phyloP scores from a whole-genome alignment of 1,140 invertebrate genomes.

The Ceratosolen fusciceps region DNA sequence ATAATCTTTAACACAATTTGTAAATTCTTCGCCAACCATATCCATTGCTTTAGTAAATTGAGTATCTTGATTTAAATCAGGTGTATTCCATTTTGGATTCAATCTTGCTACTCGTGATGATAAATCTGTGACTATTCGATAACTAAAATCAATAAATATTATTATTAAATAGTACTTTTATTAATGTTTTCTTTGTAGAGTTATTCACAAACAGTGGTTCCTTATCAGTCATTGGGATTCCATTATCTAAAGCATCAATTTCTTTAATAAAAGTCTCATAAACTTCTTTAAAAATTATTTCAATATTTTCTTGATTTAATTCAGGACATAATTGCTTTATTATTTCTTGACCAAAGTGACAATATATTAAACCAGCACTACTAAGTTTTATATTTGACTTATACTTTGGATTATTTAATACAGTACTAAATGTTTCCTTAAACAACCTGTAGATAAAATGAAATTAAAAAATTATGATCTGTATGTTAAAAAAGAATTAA shows the following conservation, averaged over 20 bases:
- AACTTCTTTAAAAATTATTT: slow-evolving; percentile 83
- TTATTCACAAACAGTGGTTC: slow-evolving; percentile 71
- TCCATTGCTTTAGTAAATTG: slow-evolving; percentile 84
- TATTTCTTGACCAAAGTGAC: slow-evolving; percentile 89
- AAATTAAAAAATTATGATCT: no score
- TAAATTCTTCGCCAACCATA: slow-evolving; percentile 87
- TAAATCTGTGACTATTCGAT: slow-evolving; percentile 82
- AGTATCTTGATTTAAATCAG: slow-evolving; percentile 72
- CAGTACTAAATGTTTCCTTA: slow-evolving; percentile 74
- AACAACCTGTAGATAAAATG: slow-evolving; percentile 83
- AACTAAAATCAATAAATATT: slow-evolving; percentile 68
- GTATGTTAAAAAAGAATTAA: no score
- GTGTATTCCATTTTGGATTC: slow-evolving; percentile 91
- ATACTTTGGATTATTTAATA: slow-evolving; percentile 72
- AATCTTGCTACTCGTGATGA: slow-evolving; percentile 82
- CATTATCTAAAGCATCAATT: slow-evolving; percentile 98
- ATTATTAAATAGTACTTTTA: no score
- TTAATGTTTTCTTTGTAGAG: not conserved
- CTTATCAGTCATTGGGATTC: slow-evolving; percentile 84
- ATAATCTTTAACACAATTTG: slow-evolving; percentile 79
- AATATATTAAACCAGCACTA: slow-evolving; percentile 95
- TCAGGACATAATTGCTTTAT: slow-evolving; percentile 75
- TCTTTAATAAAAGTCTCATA: slow-evolving; percentile 94
- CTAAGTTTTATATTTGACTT: slow-evolving; percentile 83
- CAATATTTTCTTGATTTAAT: slow-evolving; percentile 70